A percentile compares a stretch with the other conserved stretches of the same genome.
Conservation (phyloP, 2,888 invertebrate genomes). For the Apamea anceps region DNA sequence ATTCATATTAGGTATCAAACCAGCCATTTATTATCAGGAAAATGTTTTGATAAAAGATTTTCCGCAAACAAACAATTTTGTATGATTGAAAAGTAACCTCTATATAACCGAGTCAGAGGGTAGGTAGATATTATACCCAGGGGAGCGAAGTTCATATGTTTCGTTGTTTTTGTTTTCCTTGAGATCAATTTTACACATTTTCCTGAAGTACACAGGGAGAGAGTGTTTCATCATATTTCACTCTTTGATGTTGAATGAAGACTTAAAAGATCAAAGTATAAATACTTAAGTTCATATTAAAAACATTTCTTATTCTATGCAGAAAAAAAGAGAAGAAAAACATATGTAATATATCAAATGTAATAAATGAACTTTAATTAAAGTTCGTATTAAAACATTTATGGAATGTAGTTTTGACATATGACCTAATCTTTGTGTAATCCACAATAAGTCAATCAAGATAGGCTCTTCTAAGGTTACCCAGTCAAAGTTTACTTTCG, state of each 20-base stretch:
- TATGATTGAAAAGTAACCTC: conserved; percentile 57
- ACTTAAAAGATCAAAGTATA: no score
- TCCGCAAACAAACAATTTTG: conserved; percentile 25
- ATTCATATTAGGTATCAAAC: background rate
- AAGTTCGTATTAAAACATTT: background rate
- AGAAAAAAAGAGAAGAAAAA: no score
- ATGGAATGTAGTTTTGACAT: no score
- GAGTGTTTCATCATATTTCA: background rate
- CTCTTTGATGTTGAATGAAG: background rate
- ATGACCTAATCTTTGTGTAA: background rate
- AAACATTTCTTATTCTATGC: no score
- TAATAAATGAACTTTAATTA: background rate
- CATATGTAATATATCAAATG: no score
- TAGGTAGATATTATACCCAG: conserved; percentile 42
- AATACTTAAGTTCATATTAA: no score
- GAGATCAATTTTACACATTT: conserved; percentile 29
- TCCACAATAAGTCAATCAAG: background rate
- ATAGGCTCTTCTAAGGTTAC: background rate
- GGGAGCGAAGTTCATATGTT: conserved; percentile 49
- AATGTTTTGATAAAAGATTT: conserved; percentile 1
- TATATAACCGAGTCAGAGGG: conserved; percentile 38
- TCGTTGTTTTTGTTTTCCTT: conserved; percentile 28
- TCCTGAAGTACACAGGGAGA: conserved; percentile 11
- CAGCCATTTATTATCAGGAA: background rate
- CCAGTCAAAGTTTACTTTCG: background rate